Base-by-base conservation (phyloP, 2,888 invertebrate genomes). In the Tipula vernalis region DNA sequence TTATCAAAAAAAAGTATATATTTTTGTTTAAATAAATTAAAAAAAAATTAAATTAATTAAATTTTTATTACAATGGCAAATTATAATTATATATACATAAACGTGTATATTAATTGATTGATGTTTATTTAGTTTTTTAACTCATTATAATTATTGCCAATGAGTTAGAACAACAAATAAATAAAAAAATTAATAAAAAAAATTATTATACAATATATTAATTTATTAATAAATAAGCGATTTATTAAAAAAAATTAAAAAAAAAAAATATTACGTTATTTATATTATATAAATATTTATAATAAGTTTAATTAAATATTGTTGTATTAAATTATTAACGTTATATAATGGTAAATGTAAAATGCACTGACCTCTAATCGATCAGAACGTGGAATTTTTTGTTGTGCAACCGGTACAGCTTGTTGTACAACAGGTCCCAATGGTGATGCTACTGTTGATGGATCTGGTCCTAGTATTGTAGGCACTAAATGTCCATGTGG, bases 301-400 rank as follows among this genome's bases (percentile, higher is more conserved):
- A 83, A 36, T 39, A 36, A 83, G 4, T 36, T 39, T n/a, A 12
- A 83, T 44, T 5, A 44, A 83, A 83, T 83, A 83, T 83, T 41
- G 44, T 44, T 44, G 3, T 44, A 83, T 36, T 83, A 83, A 36
- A 83, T 83, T 83, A 44, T 12, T n/a, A 36, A 13, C 12, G 2
- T 83, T n/a, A 36, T 28, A 83, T 10, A 36, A 83, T 15, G 15
- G 51, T 57, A 57, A 57, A 57, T 15, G 8, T 6, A 18, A 57
- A 57, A 15, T 57, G 8, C 5, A 57, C 51, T 95, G 94, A 98
- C 98, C 98, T 98, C 98, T 93, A 98, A 95, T 93, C 98, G 95
- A 93, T 98, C 98, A 92, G 97, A 96, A 93, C 98, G 96, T 90
- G 97, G 96, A 94, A 98, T 94, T 94, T 98, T 98, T 94, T 98